Conservation (phyloP, 2,113 vertebrate genomes). For the Chascanopsetta lugubris region DNA sequence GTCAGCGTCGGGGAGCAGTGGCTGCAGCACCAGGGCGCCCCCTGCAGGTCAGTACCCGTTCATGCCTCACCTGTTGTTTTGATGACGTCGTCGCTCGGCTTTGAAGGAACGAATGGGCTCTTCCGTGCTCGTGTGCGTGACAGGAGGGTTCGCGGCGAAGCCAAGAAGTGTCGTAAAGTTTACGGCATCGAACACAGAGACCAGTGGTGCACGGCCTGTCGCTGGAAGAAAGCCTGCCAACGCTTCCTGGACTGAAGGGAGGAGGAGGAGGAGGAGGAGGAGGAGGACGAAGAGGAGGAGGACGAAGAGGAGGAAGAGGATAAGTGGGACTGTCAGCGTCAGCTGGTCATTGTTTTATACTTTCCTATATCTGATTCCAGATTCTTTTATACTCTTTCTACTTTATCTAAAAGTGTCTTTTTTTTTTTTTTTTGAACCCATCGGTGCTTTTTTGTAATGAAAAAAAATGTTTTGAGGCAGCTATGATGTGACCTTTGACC, state of each 20-base stretch:
- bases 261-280: not conserved
- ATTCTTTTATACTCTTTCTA: slow-evolving; percentile 37
- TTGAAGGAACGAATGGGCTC: no score
- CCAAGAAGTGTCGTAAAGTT: slow-evolving; percentile 93
- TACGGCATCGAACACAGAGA: slow-evolving; percentile 89
- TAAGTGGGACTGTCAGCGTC: not conserved
- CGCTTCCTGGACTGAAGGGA: slow-evolving; percentile 85
- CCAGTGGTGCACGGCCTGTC: slow-evolving; percentile 90
- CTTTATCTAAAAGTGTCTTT: slow-evolving; percentile 14
- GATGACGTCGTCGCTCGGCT: not conserved
- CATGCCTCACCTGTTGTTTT: not conserved
- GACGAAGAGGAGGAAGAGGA: not conserved
- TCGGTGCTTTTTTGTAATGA: slow-evolving; percentile 10
- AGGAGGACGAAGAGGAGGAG: no score
- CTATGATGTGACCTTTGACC: slow-evolving; percentile 37
- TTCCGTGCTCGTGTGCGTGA: not conserved
- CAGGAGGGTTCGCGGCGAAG: slow-evolving; percentile 88
- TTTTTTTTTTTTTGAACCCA: not conserved
- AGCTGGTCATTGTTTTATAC: slow-evolving; percentile 25
- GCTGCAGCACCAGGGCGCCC: slow-evolving; percentile 79
- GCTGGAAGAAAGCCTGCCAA: slow-evolving; percentile 92
- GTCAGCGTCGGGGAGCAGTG: slow-evolving; percentile 91
- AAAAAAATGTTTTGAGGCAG: slow-evolving; percentile 6
- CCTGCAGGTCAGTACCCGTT: slow-evolving; percentile 82
- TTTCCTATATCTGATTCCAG: slow-evolving; percentile 2